phyloP scores from a whole-genome alignment of 1,140 invertebrate species.

The Acromyrmex heyeri region DNA sequence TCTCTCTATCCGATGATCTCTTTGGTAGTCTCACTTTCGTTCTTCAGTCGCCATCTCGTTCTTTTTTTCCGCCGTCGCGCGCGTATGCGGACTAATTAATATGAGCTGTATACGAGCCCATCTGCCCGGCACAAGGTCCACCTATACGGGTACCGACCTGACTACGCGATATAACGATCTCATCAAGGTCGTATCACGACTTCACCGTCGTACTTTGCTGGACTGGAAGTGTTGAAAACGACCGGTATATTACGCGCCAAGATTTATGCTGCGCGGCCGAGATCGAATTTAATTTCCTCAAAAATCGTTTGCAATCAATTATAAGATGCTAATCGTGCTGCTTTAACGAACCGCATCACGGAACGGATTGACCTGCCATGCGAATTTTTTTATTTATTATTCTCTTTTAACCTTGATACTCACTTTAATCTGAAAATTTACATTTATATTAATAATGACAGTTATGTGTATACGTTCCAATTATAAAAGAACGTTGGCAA shows the following conservation, averaged over 20 bases:
- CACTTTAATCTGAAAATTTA: slow-evolving; percentile 43
- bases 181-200: slow-evolving; percentile 61
- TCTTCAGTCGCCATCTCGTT: slow-evolving; percentile 16
- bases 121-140: slow-evolving; percentile 49
- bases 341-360: slow-evolving; percentile 38
- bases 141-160: slow-evolving; percentile 60
- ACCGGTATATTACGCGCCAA: slow-evolving; percentile 41
- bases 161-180: slow-evolving; percentile 51
- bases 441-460: slow-evolving; percentile 61
- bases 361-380: slow-evolving; percentile 38
- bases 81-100: slow-evolving; percentile 58
- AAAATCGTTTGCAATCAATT: slow-evolving; percentile 61
- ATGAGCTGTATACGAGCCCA: slow-evolving; percentile 57
- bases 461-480: slow-evolving; percentile 24
- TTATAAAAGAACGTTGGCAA: slow-evolving; percentile 44
- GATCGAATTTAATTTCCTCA: slow-evolving; percentile 62
- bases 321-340: slow-evolving; percentile 59
- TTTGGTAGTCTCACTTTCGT: slow-evolving; percentile 36
- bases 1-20: slow-evolving; percentile 46
- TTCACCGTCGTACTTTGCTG: slow-evolving; percentile 43
- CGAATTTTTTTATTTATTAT: slow-evolving; percentile 30
- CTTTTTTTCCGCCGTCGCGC: slow-evolving; percentile 44
- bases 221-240: slow-evolving; percentile 60
- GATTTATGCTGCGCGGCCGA: slow-evolving; percentile 53
- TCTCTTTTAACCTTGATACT: slow-evolving; percentile 43